phyloP scores from a whole-genome alignment of 2,888 invertebrate genomes.

The Drosophila paramelanica region DNA sequence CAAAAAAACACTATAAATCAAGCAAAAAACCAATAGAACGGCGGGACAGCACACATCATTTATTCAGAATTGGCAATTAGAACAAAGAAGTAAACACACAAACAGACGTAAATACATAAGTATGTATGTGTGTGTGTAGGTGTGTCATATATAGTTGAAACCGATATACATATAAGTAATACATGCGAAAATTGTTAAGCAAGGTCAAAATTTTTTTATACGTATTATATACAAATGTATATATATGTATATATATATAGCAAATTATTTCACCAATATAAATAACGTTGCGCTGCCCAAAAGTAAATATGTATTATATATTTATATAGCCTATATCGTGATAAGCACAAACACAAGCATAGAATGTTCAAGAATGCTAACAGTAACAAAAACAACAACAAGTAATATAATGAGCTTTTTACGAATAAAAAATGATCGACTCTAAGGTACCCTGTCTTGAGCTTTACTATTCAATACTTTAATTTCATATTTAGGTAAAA shows the following conservation, averaged over 20 bases:
- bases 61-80: constrained; percentile 68
- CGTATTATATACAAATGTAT: no score
- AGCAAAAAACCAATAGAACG: constrained; percentile 42
- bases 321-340: constrained; percentile 9
- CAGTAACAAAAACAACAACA: constrained; percentile 28
- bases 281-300: constrained; percentile 14
- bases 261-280: constrained; percentile 34
- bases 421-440: background rate
- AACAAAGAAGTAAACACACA: constrained; percentile 61
- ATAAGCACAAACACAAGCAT: constrained; percentile 42
- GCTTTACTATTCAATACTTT: no score
- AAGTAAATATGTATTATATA: constrained; percentile 3
- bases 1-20: constrained; percentile 29
- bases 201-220: constrained; percentile 67
- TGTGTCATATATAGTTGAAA: constrained; percentile 13
- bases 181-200: constrained; percentile 64
- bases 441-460: background rate
- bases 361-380: constrained; percentile 44
- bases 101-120: constrained; percentile 1
- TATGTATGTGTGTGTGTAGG: background rate
- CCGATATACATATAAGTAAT: constrained; percentile 23
- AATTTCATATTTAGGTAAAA: background rate
- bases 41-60: constrained; percentile 55
- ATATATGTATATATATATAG: constrained; percentile 10
- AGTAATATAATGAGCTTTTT: constrained; percentile 24